Evolutionary conservation across 2,113 vertebrate species (phyloP), one percentile per base, ranked within the genome.

Genomic region (Archilochus colubris): DNA sequence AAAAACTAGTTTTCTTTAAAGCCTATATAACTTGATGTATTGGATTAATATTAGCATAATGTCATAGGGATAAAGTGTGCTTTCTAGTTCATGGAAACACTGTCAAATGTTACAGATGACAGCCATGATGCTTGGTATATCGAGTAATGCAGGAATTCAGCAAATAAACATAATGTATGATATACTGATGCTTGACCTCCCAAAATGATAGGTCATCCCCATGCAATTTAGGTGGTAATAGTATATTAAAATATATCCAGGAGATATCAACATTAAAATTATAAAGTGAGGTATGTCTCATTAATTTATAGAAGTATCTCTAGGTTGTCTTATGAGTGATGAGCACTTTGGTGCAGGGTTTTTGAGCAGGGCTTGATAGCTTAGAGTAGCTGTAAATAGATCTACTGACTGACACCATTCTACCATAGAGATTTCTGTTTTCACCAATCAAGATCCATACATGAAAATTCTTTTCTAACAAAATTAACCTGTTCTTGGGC

Each of bases 41-140:
- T 91, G 40, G 27, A 61, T 95, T 83, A 94, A 82, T 94, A 85
- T 96, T 94, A 95, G 57, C 69, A 87, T 89, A 92, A 91, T 61
- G 66, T 79, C 3, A 0, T 61, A 40, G 50, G 78, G 70, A 50
- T 69, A 57, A 86, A 95, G 87, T 59, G 38, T 74, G 31, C 92
- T 82, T 85, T 61, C 69, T 48, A 38, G 33, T 95, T 78, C 73
- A 28, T 64, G 74, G 64, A 73, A 92, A 79, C 23, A 3, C 64
- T 94, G 91, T 94, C 94, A 95, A 21, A 66, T 23, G 61, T 74
- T 83, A 93, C 9, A 22, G 64, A 93, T 92, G 80, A 75, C 43
- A 53, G 51, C 67, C 59, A 24, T 93, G 67, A 53, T 33, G 48
- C 53, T 87, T 53, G 50, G 78, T 58, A 20, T 72, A 82, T 38